Evolutionary conservation across 1,140 invertebrate genomes (phyloP).

Genomic region (Berghia stephanieae): DNA sequence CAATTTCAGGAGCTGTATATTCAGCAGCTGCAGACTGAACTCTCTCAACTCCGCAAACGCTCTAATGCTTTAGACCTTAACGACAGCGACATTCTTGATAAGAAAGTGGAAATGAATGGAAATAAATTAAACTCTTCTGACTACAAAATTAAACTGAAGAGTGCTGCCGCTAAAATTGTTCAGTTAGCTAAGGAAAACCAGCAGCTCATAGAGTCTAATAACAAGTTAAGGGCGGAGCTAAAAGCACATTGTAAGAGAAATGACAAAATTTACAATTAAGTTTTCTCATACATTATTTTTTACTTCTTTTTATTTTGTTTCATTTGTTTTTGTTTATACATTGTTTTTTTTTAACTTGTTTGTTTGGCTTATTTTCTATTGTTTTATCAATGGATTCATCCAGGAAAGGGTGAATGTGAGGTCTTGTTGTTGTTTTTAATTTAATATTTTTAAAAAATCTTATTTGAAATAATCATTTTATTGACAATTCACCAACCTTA

Average conservation of each 20-base stretch:
- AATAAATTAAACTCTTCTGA: slow-evolving; percentile 28
- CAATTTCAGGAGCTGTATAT: slow-evolving; percentile 62
- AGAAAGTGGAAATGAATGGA: background rate
- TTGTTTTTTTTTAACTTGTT: too few species aligned
- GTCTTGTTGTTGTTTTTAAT: too few species aligned
- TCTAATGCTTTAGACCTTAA: background rate
- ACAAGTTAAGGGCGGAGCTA: slow-evolving; percentile 60
- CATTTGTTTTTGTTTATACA: too few species aligned
- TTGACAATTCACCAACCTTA: too few species aligned
- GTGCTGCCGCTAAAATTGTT: slow-evolving; percentile 57
- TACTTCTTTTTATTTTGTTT: too few species aligned
- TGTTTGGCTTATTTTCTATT: too few species aligned
- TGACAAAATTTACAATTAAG: too few species aligned
- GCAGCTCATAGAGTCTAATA: slow-evolving; percentile 64
- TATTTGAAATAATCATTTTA: too few species aligned
- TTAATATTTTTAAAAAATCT: too few species aligned
- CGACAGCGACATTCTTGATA: slow-evolving; percentile 15
- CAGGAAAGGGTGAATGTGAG: too few species aligned
- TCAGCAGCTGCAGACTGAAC: slow-evolving; percentile 65
- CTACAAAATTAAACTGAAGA: slow-evolving; percentile 51
- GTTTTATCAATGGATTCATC: too few species aligned
- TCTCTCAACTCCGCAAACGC: slow-evolving; percentile 46
- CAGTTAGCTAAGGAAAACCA: slow-evolving; percentile 62
- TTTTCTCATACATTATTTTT: too few species aligned
- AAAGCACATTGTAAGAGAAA: slow-evolving; percentile 53